Percentiles rank a stretch among this genome's conserved stretches.
Evolutionary conservation across 2,113 vertebrate genomes (phyloP).

Genomic region (Urocynchramus pylzowi): DNA sequence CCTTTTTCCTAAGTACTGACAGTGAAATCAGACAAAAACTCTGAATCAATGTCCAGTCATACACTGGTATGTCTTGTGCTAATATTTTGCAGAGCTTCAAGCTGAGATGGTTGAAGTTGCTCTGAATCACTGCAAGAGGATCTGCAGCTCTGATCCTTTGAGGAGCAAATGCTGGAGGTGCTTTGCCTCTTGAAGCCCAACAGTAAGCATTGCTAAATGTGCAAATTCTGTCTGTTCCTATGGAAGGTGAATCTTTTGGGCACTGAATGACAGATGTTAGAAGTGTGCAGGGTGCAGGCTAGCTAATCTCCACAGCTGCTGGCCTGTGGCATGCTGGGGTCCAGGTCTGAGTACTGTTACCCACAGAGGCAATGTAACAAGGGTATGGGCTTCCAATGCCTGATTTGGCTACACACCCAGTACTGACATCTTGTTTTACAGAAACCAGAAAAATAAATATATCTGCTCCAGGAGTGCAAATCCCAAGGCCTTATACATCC

Average conservation of each 20-base stretch:
- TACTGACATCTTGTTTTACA: neutral
- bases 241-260: neutral
- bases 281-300: neutral
- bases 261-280: neutral
- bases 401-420: neutral
- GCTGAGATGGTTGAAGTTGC: neutral
- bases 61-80: neutral
- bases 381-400: neutral
- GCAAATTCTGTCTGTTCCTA: neutral
- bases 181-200: neutral
- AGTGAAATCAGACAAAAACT: neutral
- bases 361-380: neutral
- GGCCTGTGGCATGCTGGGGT: neutral
- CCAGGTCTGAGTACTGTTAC: neutral
- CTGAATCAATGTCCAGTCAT: slow-evolving; percentile 12
- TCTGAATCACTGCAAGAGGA: neutral
- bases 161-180: neutral
- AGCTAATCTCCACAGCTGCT: neutral
- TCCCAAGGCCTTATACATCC: neutral
- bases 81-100: neutral
- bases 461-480: neutral
- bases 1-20: neutral
- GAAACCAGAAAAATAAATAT: neutral
- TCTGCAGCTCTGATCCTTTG: neutral
- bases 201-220: neutral